A percentile compares a stretch with the other conserved stretches of the same genome.
Conservation (phyloP, 2,888 invertebrate genomes). For the Trissonchulus latispiculum region DNA sequence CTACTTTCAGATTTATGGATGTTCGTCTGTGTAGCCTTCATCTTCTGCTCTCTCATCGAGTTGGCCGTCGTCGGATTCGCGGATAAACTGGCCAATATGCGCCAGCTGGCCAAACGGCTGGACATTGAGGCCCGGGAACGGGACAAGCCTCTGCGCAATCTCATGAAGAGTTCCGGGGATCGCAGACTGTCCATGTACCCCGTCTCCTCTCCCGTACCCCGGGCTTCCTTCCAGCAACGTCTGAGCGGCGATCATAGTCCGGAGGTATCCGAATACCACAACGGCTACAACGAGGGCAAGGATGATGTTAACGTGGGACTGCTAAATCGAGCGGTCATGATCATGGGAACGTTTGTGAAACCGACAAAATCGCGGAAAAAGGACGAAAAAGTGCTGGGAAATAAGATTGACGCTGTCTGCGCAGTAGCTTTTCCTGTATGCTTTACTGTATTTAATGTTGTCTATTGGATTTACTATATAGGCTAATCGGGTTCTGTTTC, state of each 20-base stretch:
- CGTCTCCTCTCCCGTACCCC: neutral
- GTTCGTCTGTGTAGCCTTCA: conserved; percentile 14
- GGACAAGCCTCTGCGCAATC: conserved; percentile 13
- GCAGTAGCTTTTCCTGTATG: conserved; percentile 8
- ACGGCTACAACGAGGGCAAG: neutral
- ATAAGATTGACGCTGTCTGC: conserved; percentile 16
- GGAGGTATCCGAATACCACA: neutral
- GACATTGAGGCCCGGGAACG: conserved; percentile 5
- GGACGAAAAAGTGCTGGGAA: conserved; percentile 11
- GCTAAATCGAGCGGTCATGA: neutral
- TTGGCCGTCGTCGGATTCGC: conserved; percentile 13
- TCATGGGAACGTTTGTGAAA: conserved; percentile 16
- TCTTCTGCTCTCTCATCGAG: conserved; percentile 8
- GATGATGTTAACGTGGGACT: neutral
- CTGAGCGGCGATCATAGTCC: neutral
- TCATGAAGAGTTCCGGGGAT: neutral
- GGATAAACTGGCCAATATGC: conserved; percentile 12
- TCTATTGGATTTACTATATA: conserved; percentile 15
- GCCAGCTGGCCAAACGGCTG: conserved; percentile 6
- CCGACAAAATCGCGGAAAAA: neutral
- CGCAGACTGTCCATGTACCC: neutral
- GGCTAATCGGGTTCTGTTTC: no score
- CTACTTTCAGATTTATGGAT: conserved; percentile 16
- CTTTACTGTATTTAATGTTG: conserved; percentile 11
- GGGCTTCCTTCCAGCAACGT: no score